phyloP scores from a whole-genome alignment of 2,797 vertebrate genomes.

The Microhierax caerulescens region DNA sequence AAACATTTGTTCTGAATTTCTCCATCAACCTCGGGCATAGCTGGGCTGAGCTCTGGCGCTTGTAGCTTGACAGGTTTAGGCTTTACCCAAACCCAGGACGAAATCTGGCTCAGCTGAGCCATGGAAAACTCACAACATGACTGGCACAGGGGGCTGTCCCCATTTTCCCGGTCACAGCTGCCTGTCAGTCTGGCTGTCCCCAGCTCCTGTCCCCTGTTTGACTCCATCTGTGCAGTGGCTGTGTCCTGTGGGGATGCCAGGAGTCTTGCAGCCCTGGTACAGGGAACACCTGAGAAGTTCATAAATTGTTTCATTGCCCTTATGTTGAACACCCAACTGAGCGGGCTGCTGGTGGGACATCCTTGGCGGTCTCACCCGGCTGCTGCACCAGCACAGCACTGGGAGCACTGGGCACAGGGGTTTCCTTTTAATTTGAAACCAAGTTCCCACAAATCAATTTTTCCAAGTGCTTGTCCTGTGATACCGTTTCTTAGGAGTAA shows the following conservation, averaged over 20 bases:
- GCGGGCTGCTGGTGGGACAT: neutral
- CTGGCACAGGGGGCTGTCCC: neutral
- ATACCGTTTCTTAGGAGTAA: neutral
- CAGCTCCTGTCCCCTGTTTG: neutral
- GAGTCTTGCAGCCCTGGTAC: neutral
- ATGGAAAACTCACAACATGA: neutral
- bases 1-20: neutral
- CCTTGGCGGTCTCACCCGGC: neutral
- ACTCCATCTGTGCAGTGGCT: neutral
- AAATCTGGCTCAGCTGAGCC: neutral
- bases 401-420: neutral
- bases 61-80: neutral
- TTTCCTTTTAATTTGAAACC: neutral
- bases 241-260: neutral
- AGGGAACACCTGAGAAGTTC: neutral
- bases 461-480: neutral
- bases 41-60: neutral
- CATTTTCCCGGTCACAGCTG: neutral
- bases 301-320: neutral
- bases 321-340: neutral
- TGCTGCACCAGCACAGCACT: neutral
- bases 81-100: neutral
- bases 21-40: neutral
- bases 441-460: neutral
- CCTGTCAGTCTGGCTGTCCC: neutral